A percentile compares a stretch with the other conserved stretches of the same genome.
Conservation (phyloP, 2,797 vertebrate species). For the Epinephelus coioides region DNA sequence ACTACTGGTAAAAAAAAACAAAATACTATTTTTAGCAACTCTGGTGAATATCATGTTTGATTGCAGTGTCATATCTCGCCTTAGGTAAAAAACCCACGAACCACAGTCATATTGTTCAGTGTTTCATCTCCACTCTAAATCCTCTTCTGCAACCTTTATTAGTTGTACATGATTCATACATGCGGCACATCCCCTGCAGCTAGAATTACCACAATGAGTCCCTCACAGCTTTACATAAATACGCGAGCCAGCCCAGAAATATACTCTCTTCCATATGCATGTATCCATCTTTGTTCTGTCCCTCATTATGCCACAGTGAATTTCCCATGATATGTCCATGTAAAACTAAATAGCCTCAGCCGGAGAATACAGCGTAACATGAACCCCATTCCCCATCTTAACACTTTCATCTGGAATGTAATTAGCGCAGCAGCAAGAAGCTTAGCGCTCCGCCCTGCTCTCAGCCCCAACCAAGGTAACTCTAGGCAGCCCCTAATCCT, state of each 20-base stretch:
- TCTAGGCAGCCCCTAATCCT: slow-evolving; percentile 81
- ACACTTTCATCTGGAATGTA: slow-evolving; percentile 85
- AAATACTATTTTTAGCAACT: no score
- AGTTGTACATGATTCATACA: slow-evolving; percentile 32
- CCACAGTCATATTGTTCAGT: no score
- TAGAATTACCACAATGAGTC: slow-evolving; percentile 39
- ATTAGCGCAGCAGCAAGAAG: slow-evolving; percentile 83
- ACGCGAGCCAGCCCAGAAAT: slow-evolving; percentile 26
- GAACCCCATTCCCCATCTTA: slow-evolving; percentile 55
- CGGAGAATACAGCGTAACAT: slow-evolving; percentile 44
- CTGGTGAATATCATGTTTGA: no score
- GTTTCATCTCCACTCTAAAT: slow-evolving; percentile 1
- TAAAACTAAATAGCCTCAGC: slow-evolving; percentile 49
- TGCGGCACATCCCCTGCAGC: slow-evolving; percentile 35
- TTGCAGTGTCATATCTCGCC: no score
- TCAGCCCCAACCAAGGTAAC: slow-evolving; percentile 78
- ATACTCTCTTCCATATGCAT: neutral
- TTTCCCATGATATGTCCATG: slow-evolving; percentile 54
- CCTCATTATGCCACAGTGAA: slow-evolving; percentile 41
- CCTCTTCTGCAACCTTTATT: slow-evolving; percentile 18
- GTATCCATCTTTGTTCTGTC: slow-evolving; percentile 26
- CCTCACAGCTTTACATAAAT: slow-evolving; percentile 43
- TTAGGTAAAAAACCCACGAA: no score
- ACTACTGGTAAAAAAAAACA: no score
- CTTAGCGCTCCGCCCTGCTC: slow-evolving; percentile 74